Percentiles rank a stretch among this genome's conserved stretches.
phyloP scores from a whole-genome alignment of 2,113 vertebrate species.

The Oceanites oceanicus region DNA sequence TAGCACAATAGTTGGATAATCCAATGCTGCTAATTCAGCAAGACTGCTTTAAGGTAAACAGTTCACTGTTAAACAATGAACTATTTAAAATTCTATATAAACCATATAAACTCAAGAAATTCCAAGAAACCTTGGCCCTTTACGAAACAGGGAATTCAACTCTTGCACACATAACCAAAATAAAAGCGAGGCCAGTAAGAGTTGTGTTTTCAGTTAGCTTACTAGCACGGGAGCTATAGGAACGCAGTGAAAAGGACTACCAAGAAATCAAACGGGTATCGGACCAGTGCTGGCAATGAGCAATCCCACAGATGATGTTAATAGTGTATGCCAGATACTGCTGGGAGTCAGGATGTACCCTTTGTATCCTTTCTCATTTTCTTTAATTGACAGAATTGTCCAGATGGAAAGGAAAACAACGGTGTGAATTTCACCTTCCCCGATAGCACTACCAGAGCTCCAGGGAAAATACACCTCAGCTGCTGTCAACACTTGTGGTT shows the following conservation, averaged over 20 bases:
- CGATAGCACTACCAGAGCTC: background rate
- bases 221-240: background rate
- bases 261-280: background rate
- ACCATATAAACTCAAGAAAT: background rate
- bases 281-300: background rate
- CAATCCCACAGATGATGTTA: background rate
- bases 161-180: background rate
- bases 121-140: background rate
- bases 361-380: background rate
- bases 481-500: background rate
- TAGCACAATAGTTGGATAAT: background rate
- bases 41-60: background rate
- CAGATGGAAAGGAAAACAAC: background rate
- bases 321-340: background rate
- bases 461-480: background rate
- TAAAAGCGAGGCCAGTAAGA: background rate
- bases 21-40: background rate
- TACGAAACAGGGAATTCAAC: background rate
- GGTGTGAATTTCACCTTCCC: background rate
- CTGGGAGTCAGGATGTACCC: background rate
- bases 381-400: background rate
- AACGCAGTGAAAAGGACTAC: background rate
- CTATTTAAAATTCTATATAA: background rate
- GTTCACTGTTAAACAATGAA: background rate
- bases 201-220: background rate